phyloP scores from a whole-genome alignment of 1,140 invertebrate species.

The Condylostylus longicornis region DNA sequence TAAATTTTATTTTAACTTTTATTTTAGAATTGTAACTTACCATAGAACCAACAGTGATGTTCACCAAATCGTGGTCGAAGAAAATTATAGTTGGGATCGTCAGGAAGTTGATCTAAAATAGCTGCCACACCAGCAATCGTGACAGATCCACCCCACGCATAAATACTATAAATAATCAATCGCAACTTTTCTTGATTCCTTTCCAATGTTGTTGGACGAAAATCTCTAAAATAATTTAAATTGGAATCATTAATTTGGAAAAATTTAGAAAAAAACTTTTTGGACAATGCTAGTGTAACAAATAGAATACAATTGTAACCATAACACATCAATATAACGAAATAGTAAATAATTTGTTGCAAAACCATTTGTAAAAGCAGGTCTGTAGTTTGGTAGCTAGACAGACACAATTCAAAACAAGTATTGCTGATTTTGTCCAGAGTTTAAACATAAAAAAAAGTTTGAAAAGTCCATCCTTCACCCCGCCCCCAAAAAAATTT shows the following conservation, averaged over 20 bases:
- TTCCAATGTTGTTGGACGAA: slow-evolving; percentile 64
- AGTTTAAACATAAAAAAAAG: too few species aligned
- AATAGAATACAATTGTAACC: background rate
- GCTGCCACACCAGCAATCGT: slow-evolving; percentile 53
- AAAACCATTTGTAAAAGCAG: too few species aligned
- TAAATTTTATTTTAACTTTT: background rate
- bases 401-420: too few species aligned
- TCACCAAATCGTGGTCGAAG: slow-evolving; percentile 58
- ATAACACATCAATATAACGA: too few species aligned
- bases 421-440: too few species aligned
- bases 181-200: slow-evolving; percentile 63
- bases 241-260: too few species aligned
- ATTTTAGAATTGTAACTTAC: slow-evolving; percentile 32
- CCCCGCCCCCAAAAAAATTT: too few species aligned
- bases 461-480: too few species aligned
- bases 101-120: slow-evolving; percentile 42
- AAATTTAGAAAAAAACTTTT: slow-evolving; percentile 7
- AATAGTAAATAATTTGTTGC: too few species aligned
- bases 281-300: background rate
- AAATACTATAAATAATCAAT: slow-evolving; percentile 57
- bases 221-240: slow-evolving; percentile 59
- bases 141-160: slow-evolving; percentile 66
- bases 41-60: slow-evolving; percentile 64
- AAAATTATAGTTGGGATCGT: slow-evolving; percentile 39
- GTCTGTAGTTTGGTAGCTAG: too few species aligned